Conservation (phyloP, 2,888 invertebrate genomes). For the Ellobium chinense region DNA sequence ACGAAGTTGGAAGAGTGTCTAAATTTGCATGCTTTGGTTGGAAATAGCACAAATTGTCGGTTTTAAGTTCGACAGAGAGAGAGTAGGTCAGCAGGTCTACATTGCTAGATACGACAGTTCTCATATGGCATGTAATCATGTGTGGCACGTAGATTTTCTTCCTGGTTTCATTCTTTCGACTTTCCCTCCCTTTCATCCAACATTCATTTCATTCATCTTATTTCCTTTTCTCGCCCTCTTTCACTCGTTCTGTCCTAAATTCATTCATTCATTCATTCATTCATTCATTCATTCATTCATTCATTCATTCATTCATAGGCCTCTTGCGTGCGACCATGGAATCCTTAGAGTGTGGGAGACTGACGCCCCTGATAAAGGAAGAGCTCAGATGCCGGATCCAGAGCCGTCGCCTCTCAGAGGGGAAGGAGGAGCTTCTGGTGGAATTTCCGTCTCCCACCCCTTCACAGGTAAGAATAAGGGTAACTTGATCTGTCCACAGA, state of each 20-base stretch:
- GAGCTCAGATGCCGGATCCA: constrained; percentile 60
- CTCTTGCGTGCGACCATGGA: constrained; percentile 52
- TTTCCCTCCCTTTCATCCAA: not conserved
- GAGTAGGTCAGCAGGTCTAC: too few species aligned
- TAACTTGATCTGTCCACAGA: too few species aligned
- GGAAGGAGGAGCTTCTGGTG: constrained; percentile 58
- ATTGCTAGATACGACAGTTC: too few species aligned
- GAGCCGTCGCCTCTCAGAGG: constrained; percentile 54
- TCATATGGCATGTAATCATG: too few species aligned
- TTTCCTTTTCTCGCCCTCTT: not conserved
- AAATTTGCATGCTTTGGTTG: too few species aligned
- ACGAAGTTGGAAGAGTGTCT: too few species aligned
- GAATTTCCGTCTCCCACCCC: constrained; percentile 53
- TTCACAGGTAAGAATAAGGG: constrained; percentile 50
- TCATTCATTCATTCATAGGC: not conserved
- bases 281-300: not conserved
- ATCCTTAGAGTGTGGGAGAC: constrained; percentile 52
- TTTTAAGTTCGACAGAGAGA: too few species aligned
- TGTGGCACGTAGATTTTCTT: too few species aligned
- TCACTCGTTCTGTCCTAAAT: too few species aligned
- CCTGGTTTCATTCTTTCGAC: too few species aligned
- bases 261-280: not conserved
- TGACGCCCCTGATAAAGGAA: constrained; percentile 61
- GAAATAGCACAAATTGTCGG: too few species aligned
- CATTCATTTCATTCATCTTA: not conserved